Conservation (phyloP, 2,113 vertebrate species). For the Lathamus discolor region DNA sequence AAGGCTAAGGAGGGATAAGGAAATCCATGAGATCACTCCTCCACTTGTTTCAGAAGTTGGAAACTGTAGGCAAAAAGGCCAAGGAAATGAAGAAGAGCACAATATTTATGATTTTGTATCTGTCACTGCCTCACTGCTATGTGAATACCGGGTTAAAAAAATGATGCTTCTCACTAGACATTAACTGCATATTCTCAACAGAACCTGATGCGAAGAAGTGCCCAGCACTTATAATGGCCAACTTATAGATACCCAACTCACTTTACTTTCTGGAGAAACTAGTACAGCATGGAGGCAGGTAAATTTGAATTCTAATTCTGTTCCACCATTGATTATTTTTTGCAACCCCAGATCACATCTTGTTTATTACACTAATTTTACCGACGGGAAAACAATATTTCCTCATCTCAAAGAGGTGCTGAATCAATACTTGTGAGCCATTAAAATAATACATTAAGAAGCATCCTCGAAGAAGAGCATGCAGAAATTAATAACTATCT, state of each 20-base stretch:
- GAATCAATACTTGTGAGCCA: constrained; percentile 30
- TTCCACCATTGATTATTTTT: constrained; percentile 17
- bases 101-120: not conserved
- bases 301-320: constrained; percentile 26
- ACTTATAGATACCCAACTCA: not conserved
- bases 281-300: not conserved
- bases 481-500: constrained; percentile 26
- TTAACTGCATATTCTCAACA: not conserved
- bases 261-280: not conserved
- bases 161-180: fast-evolving
- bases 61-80: not conserved
- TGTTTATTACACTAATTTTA: constrained; percentile 59
- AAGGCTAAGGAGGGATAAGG: constrained; percentile 3
- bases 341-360: not conserved
- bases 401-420: constrained; percentile 12
- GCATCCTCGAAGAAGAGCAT: not conserved
- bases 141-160: not conserved
- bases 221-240: not conserved
- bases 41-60: not conserved
- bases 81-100: not conserved
- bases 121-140: not conserved
- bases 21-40: not conserved
- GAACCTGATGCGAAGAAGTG: not conserved
- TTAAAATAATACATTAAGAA: constrained; percentile 45
- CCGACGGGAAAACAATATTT: not conserved